Percentiles rank a stretch among this genome's conserved stretches.
Evolutionary conservation across 2,113 vertebrate genomes (phyloP).

Genomic region (Cynopterus brachyotis): DNA sequence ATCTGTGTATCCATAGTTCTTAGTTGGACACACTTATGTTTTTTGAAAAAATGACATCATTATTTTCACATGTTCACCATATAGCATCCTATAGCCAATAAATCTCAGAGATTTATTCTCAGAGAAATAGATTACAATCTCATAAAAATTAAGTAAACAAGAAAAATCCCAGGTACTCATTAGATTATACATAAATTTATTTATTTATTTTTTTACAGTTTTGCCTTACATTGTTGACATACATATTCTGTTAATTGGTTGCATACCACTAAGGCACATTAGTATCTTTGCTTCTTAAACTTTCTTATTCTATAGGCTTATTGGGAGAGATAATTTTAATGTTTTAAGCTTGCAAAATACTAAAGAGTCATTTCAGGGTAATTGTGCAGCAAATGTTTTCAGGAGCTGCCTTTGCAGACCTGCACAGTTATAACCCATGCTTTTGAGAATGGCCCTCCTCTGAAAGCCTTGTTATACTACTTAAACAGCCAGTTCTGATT

Average conservation of each 20-base stretch:
- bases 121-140: neutral
- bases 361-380: neutral
- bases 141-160: neutral
- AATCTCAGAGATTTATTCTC: neutral
- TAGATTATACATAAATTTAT: neutral
- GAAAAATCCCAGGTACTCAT: neutral
- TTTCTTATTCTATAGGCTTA: neutral
- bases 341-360: neutral
- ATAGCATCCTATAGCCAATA: neutral
- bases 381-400: neutral
- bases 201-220: neutral
- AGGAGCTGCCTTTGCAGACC: neutral
- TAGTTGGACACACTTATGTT: neutral
- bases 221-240: neutral
- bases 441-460: neutral
- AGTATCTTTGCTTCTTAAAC: neutral
- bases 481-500: neutral
- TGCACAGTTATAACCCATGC: neutral
- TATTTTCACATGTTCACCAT: neutral
- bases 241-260: neutral
- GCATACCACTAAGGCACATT: neutral
- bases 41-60: neutral
- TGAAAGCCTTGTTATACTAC: neutral
- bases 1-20: neutral
- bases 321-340: neutral